phyloP scores from a whole-genome alignment of 2,888 invertebrate species.

The Oxycera nigricornis region DNA sequence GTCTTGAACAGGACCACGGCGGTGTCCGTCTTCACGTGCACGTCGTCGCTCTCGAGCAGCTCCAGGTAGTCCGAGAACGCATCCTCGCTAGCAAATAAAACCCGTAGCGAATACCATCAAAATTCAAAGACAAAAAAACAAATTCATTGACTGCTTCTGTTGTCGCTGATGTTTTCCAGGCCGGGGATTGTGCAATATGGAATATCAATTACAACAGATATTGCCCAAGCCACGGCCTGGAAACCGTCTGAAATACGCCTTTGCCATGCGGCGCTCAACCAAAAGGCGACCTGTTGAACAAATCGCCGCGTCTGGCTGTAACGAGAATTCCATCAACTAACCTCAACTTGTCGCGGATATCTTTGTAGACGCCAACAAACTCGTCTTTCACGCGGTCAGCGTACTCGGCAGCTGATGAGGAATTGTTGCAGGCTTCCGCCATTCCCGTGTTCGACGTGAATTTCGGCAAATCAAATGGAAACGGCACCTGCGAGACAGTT shows the following conservation, averaged over 20 bases:
- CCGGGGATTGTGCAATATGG: constrained; percentile 57
- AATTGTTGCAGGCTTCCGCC: neutral
- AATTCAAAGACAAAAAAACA: neutral
- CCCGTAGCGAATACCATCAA: neutral
- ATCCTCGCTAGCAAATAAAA: constrained; percentile 36
- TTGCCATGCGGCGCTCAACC: neutral
- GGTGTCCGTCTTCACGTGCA: constrained; percentile 46
- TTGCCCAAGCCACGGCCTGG: constrained; percentile 53
- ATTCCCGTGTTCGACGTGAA: neutral
- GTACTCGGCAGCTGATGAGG: constrained; percentile 24
- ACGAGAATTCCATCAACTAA: constrained; percentile 44
- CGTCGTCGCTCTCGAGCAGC: constrained; percentile 48
- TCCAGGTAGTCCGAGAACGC: constrained; percentile 50
- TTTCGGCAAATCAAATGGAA: neutral
- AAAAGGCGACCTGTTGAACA: neutral
- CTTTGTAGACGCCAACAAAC: constrained; percentile 48
- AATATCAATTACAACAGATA: constrained; percentile 47
- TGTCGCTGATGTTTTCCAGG: constrained; percentile 50
- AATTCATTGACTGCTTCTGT: neutral
- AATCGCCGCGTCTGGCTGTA: neutral
- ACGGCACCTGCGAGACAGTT: neutral
- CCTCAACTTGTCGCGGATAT: constrained; percentile 51
- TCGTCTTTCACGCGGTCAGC: constrained; percentile 48
- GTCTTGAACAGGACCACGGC: constrained; percentile 47
- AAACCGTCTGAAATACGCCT: constrained; percentile 44